Percentiles rank a stretch among this genome's conserved stretches.
These are phyloP conservation scores for Spodoptera frugiperda DNA, from an alignment of 1,140 invertebrate species.

Conservation along the genomic window DNA sequence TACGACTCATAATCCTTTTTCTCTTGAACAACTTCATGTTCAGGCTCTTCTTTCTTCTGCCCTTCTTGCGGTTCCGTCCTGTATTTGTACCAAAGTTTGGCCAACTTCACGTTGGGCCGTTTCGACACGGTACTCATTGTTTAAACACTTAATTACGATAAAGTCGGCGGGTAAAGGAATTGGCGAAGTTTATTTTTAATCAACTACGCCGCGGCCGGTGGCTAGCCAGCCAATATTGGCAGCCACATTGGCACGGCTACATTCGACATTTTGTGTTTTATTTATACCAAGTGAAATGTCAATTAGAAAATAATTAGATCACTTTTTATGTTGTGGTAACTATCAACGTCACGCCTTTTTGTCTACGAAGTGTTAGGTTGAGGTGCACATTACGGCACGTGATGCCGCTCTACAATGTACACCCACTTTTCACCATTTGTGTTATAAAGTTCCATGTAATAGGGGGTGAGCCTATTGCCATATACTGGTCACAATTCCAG, in stretches of 20 bases:
- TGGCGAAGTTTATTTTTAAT: slow-evolving; percentile 32
- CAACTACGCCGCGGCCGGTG: slow-evolving; percentile 29
- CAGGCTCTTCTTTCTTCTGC: slow-evolving; percentile 28
- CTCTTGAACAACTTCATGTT: slow-evolving; percentile 44
- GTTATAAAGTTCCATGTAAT: too few relatives aligned
- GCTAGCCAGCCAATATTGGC: slow-evolving; percentile 34
- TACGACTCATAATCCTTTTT: slow-evolving; percentile 68
- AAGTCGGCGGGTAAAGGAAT: slow-evolving; percentile 22
- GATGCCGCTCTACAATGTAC: too few relatives aligned
- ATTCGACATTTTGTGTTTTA: slow-evolving; percentile 42
- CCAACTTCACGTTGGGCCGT: slow-evolving; percentile 76
- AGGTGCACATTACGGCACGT: too few relatives aligned
- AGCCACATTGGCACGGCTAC: slow-evolving; percentile 27
- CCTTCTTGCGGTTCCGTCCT: slow-evolving; percentile 56
- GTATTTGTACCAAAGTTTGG: slow-evolving; percentile 80
- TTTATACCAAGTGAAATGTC: slow-evolving; percentile 46
- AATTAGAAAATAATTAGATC: slow-evolving; percentile 37
- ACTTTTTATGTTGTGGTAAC: too few relatives aligned
- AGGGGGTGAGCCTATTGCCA: too few relatives aligned
- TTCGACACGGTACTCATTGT: slow-evolving; percentile 69
- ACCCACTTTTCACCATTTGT: too few relatives aligned
- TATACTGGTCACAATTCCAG: too few relatives aligned
- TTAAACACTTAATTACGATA: slow-evolving; percentile 34
- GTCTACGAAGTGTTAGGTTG: too few relatives aligned
- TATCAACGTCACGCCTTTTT: too few relatives aligned